Conservation (phyloP, 2,888 invertebrate genomes). For the Ormyrus labotus region DNA sequence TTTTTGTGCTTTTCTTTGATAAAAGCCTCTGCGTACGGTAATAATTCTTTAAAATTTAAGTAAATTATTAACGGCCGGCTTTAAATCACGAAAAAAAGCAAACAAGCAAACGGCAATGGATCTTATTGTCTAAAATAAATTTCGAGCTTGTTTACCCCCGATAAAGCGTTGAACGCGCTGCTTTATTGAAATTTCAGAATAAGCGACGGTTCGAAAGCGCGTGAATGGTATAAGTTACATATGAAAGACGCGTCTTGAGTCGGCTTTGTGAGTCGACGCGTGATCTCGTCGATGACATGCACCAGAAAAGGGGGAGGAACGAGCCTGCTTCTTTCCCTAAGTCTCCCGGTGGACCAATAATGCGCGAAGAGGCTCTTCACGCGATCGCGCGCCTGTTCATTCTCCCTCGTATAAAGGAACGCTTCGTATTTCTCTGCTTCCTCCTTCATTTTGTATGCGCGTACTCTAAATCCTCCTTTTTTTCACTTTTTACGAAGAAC, state of each 20-base stretch:
- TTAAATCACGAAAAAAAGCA: too few species aligned
- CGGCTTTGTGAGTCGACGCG: constrained; percentile 20
- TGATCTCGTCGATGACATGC: constrained; percentile 29
- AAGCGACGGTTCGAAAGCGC: too few species aligned
- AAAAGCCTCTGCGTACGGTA: too few species aligned
- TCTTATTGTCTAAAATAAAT: too few species aligned
- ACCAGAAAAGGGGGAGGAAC: constrained; percentile 11
- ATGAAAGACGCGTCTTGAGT: background rate
- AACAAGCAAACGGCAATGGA: background rate
- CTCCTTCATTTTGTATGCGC: too few species aligned
- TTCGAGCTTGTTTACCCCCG: background rate
- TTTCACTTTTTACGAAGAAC: too few species aligned
- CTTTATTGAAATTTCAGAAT: too few species aligned
- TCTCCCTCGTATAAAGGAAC: constrained; percentile 11
- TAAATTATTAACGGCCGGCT: too few species aligned
- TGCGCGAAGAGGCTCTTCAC: background rate
- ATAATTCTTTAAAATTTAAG: too few species aligned
- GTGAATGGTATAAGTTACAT: background rate
- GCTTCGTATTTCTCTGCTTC: background rate
- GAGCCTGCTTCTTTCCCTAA: constrained; percentile 8
- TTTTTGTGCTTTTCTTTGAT: too few species aligned
- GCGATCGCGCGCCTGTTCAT: constrained; percentile 1
- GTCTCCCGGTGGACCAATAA: constrained; percentile 31
- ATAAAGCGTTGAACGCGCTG: too few species aligned
- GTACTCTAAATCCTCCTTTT: too few species aligned